These are phyloP conservation scores for Leucophenga montana DNA, from an alignment of 2,888 invertebrate species.

Conservation along the genomic window DNA sequence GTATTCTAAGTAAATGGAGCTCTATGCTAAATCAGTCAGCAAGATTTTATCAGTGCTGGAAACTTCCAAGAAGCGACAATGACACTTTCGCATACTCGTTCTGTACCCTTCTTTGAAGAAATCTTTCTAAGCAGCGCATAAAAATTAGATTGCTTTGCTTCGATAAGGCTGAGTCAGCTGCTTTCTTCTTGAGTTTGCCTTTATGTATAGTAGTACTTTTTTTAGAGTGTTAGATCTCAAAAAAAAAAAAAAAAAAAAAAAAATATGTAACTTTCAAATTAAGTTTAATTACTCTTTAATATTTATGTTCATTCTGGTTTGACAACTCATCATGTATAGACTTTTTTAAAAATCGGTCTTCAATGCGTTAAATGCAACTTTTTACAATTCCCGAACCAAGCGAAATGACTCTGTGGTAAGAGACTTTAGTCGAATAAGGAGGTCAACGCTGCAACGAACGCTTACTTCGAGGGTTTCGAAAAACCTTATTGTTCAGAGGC, in stretches of 20 bases:
- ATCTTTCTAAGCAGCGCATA: slow-evolving; percentile 17
- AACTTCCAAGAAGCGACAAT: slow-evolving; percentile 48
- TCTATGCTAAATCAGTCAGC: slow-evolving; percentile 42
- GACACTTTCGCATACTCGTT: slow-evolving; percentile 5
- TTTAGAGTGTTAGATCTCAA: background rate
- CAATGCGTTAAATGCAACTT: no score
- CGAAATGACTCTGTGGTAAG: no score
- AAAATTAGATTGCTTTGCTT: slow-evolving; percentile 18
- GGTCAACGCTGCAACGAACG: no score
- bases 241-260: background rate
- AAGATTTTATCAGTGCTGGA: slow-evolving; percentile 44
- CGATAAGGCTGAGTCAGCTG: slow-evolving; percentile 23
- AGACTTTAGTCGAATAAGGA: no score
- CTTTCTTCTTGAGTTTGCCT: slow-evolving; percentile 1
- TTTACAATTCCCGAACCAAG: no score
- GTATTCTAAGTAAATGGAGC: slow-evolving; percentile 40
- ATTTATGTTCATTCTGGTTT: no score
- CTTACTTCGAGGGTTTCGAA: no score
- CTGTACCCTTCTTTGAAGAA: slow-evolving; percentile 24
- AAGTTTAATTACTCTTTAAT: no score
- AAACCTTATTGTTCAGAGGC: no score
- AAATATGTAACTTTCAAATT: background rate
- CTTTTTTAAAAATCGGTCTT: no score
- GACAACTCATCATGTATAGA: no score
- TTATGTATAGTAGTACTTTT: background rate